A percentile compares a stretch with the other conserved stretches of the same genome.
Conservation (phyloP, 2,113 vertebrate genomes). For the Buteo buteo region DNA sequence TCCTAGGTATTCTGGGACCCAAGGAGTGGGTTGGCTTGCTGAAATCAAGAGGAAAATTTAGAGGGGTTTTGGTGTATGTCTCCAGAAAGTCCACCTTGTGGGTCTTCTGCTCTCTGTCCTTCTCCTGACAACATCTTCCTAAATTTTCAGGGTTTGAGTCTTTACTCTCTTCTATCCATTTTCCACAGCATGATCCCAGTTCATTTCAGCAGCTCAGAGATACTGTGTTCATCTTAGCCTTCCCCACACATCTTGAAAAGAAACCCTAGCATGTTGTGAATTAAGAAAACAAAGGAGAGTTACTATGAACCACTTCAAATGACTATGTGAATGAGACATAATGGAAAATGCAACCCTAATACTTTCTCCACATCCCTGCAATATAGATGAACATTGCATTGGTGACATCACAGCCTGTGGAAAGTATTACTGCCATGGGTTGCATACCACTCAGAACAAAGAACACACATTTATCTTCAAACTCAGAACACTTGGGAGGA, state of each 20-base stretch:
- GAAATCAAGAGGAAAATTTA: background rate
- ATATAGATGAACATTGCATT: background rate
- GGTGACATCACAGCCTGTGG: background rate
- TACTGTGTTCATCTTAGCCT: background rate
- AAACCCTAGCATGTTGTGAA: background rate
- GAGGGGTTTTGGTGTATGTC: background rate
- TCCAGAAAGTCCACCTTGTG: background rate
- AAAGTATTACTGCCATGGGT: background rate
- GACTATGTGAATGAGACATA: background rate
- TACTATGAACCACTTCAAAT: background rate
- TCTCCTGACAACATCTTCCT: background rate
- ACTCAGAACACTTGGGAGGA: background rate
- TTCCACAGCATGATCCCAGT: background rate
- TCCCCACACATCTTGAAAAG: background rate
- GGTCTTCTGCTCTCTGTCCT: background rate
- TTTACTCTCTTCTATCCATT: background rate
- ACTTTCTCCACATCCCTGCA: background rate
- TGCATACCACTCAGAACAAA: background rate
- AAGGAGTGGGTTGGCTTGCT: background rate
- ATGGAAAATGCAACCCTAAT: background rate
- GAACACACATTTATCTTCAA: conserved; percentile 19
- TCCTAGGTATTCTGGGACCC: background rate
- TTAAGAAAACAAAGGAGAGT: background rate
- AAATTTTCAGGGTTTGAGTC: background rate
- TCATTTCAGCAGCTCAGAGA: background rate